Base-by-base conservation (phyloP, 2,797 vertebrate species). In the Thaleichthys pacificus region DNA sequence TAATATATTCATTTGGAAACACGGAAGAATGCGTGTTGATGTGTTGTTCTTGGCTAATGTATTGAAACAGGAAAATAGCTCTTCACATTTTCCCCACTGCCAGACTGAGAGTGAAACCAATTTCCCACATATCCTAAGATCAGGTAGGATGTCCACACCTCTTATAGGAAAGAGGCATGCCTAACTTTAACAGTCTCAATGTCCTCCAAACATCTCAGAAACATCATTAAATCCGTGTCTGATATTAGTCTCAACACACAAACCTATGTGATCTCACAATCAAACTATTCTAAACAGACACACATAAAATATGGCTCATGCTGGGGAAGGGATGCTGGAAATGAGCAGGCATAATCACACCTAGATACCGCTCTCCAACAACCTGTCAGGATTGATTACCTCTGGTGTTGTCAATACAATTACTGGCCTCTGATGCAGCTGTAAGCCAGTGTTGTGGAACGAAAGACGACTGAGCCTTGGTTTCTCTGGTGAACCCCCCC, bases 371-470 rank as follows among this genome's bases (percentile, higher is more conserved):
- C 14, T 70, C 60, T 42, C 24, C 22, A 61, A 8, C 17, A 32
- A 0, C 47, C 11, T 35, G 69, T 56, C 60, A 70, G 79, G 47
- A 70, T 58, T 73, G 62, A 66, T 11, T 49, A 73, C 14, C 58
- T 71, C 64, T 63, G 24, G 21, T 32, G 24, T 68, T 1, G 65
- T 75, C 2, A 68, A 5, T 65, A 70, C 3, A 54, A 67, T 84
- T 64, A 71, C 38, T 15, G 32, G 66, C 60, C 1, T 77, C 6
- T 28, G 12, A 66, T 65, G 68, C 58, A 72, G 60, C 42, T 21
- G 61, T 24, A 57, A 70, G 49, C 73, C 73, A 68, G 69, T 68
- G 60, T 61, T 24, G 75, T 65, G 77, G 38, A 71, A 57, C 66
- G 65, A 42, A 77, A 42, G 70, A 75, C 47, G 47, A 73, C 51